A percentile compares a stretch with the other conserved stretches of the same genome.
Conservation (phyloP, 2,113 vertebrate species). For the Gambusia holbrooki region DNA sequence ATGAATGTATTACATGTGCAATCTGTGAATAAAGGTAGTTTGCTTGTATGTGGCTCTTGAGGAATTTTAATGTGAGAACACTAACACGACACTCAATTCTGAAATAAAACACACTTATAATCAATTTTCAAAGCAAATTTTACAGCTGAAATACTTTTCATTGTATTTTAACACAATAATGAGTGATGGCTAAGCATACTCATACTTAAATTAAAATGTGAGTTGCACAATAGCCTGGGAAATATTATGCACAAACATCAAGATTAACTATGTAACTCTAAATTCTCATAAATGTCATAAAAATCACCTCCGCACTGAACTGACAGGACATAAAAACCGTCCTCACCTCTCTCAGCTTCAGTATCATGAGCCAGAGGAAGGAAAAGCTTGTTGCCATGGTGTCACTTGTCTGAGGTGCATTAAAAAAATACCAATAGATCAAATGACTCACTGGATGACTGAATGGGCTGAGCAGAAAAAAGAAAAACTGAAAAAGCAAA, state of each 20-base stretch:
- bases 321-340: constrained; percentile 9
- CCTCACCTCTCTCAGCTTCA: constrained; percentile 20
- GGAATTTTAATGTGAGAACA: constrained; percentile 31
- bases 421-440: constrained; percentile 26
- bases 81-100: constrained; percentile 20
- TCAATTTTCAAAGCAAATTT: constrained; percentile 31
- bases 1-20: constrained; percentile 63
- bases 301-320: neutral
- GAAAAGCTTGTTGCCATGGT: constrained; percentile 53
- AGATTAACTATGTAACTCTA: constrained; percentile 21
- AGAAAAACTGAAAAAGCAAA: constrained; percentile 32
- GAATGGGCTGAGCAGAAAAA: constrained; percentile 23
- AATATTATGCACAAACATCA: constrained; percentile 20
- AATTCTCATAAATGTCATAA: constrained; percentile 8
- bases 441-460: constrained; percentile 38
- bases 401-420: constrained; percentile 48
- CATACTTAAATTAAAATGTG: constrained; percentile 36
- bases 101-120: constrained; percentile 37
- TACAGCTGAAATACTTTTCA: constrained; percentile 50
- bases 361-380: constrained; percentile 9
- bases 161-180: constrained; percentile 37
- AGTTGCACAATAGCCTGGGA: constrained; percentile 39
- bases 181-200: constrained; percentile 14
- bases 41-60: constrained; percentile 21
- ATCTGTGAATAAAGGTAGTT: constrained; percentile 57